Percentiles rank a stretch among this genome's conserved stretches.
phyloP scores from a whole-genome alignment of 2,113 vertebrate species.

The Limnothrissa miodon region DNA sequence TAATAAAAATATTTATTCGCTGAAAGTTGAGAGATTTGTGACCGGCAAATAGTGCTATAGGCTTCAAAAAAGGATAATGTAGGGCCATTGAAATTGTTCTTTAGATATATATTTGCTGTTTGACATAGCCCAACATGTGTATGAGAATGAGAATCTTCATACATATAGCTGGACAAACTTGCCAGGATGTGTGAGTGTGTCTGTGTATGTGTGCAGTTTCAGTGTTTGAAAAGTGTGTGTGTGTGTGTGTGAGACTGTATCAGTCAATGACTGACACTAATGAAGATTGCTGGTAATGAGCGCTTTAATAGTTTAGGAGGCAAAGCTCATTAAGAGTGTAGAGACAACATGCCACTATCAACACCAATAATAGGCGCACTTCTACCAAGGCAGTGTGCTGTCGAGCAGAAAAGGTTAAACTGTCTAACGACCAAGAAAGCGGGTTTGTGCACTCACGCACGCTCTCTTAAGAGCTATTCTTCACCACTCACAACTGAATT shows the following conservation, averaged over 20 bases:
- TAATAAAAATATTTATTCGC: not conserved
- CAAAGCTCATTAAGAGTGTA: slow-evolving; percentile 30
- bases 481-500: not conserved
- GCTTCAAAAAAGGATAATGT: not conserved
- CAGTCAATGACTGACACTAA: slow-evolving; percentile 32
- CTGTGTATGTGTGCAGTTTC: not conserved
- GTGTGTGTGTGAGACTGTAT: not conserved
- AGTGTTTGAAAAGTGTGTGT: not conserved
- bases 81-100: not conserved
- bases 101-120: not conserved
- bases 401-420: not conserved
- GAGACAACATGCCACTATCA: slow-evolving; percentile 29
- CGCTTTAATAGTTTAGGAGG: slow-evolving; percentile 29
- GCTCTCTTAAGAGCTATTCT: not conserved
- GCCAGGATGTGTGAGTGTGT: not conserved
- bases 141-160: too few relatives aligned
- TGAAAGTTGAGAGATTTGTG: not conserved
- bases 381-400: not conserved
- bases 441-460: not conserved
- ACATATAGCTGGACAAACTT: not conserved
- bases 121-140: not conserved
- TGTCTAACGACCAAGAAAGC: not conserved
- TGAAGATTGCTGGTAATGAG: slow-evolving; percentile 40
- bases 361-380: slow-evolving; percentile 9
- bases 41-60: not conserved